These are phyloP conservation scores for Diadema setosum DNA, from an alignment of 35 echinoderm and acorn worm species.

Conservation along the genomic window DNA sequence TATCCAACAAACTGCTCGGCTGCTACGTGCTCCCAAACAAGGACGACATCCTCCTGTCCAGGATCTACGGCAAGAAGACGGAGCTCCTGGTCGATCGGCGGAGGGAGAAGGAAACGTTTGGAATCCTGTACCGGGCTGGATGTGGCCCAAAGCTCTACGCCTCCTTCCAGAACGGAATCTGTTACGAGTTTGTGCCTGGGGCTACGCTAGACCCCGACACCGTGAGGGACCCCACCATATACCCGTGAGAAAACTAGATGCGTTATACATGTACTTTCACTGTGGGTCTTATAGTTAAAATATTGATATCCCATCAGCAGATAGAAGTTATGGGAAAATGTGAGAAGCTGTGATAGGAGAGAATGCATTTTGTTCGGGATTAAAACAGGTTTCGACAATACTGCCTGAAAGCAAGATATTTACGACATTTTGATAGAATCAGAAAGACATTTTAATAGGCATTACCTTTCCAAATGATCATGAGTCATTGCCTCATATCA, in stretches of 20 bases:
- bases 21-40: slow-evolving; percentile 65
- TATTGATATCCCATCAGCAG: background rate
- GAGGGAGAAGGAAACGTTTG: slow-evolving; percentile 72
- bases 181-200: slow-evolving; percentile 92
- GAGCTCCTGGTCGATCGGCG: slow-evolving; percentile 78
- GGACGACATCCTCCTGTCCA: slow-evolving; percentile 58
- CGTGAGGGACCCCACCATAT: slow-evolving; percentile 61
- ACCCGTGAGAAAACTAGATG: slow-evolving; percentile 62
- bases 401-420: too few species aligned
- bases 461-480: too few species aligned
- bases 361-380: too few species aligned
- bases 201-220: slow-evolving; percentile 33
- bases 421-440: too few species aligned
- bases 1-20: slow-evolving; percentile 89
- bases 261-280: background rate
- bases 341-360: background rate
- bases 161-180: slow-evolving; percentile 79
- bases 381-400: too few species aligned
- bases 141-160: slow-evolving; percentile 84
- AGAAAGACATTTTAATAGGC: too few species aligned
- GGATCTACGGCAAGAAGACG: slow-evolving; percentile 89
- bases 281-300: background rate
- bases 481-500: too few species aligned
- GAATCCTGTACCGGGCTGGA: slow-evolving; percentile 62
- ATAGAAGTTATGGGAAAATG: background rate